Conservation (phyloP, 1,140 invertebrate genomes). For the Drosophila punjabiensis region DNA sequence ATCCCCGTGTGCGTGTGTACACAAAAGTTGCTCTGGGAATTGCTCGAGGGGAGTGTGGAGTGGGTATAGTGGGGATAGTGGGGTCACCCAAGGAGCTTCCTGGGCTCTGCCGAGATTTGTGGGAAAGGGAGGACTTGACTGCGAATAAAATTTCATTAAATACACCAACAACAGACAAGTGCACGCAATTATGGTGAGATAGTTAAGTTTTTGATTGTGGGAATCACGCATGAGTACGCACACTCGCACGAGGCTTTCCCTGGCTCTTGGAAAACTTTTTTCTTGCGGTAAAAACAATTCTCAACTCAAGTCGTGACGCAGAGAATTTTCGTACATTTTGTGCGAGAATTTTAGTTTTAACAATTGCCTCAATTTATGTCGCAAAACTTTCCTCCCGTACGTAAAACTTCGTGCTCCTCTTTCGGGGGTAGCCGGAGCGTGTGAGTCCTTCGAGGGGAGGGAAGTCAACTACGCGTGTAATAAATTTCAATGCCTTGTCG, state of each 20-base stretch:
- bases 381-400: constrained; percentile 64
- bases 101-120: constrained; percentile 51
- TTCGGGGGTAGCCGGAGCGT: neutral
- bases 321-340: constrained; percentile 72
- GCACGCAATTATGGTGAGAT: constrained; percentile 83
- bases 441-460: constrained; percentile 1
- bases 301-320: constrained; percentile 76
- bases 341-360: constrained; percentile 79
- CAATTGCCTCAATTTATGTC: constrained; percentile 84
- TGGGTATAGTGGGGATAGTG: neutral
- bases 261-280: constrained; percentile 27
- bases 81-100: constrained; percentile 24
- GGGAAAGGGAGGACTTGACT: constrained; percentile 45
- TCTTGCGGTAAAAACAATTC: constrained; percentile 70
- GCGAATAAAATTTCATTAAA: constrained; percentile 83
- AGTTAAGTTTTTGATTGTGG: constrained; percentile 84
- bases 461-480: constrained; percentile 77
- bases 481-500: constrained; percentile 84
- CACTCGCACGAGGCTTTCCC: constrained; percentile 41
- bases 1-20: constrained; percentile 59
- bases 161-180: constrained; percentile 81
- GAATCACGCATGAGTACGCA: constrained; percentile 82
- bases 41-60: constrained; percentile 1
- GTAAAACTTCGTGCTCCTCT: constrained; percentile 57
- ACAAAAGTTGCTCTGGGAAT: constrained; percentile 75